Base-by-base conservation (phyloP, 2,113 vertebrate genomes). In the Chauna torquata region DNA sequence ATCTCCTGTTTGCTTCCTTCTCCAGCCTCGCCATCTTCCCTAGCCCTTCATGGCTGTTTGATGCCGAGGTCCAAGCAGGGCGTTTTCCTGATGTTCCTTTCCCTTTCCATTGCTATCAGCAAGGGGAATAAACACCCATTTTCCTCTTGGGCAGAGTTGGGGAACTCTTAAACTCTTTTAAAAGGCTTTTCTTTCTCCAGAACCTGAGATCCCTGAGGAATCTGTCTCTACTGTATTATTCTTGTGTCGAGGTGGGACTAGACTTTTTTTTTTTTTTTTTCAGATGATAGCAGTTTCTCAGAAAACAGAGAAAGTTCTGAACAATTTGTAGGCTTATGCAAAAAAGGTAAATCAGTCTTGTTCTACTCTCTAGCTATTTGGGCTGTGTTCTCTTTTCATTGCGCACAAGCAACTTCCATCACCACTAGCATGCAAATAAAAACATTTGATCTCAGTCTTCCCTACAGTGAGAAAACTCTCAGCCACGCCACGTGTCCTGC, bases 241-340 rank as follows among this genome's bases (percentile, higher is more conserved):
- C 50, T 86, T 62, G 18, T 70, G 47, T 50, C 57, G 38, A 86
- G 17, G n/a, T 72, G 23, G 71, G 85, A 86, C 88, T 49, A 52
- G 30, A n/a, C n/a, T 55, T 55, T 40, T 40, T 64, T 42, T 25
- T 36, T 94, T 85, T 95, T 85, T 95, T 85, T 92, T 84, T 28
- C 40, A 88, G 61, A 86, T 77, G 15, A 77, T 42, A 77, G 17
- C 62, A 52, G 24, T 38, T 94, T 68, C 74, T 78, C 70, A 94
- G 82, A 30, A 85, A 72, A 92, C 76, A 28, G 10, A 87, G n/a
- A 32, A 24, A 85, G 32, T 45, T 91, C 38, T 52, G 30, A 30
- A 57, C 44, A 71, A 64, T 55, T 74, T 62, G 62, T 49, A 86
- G 45, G 10, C 23, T 82, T 85, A 50, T 49, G 18, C 13, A 76